These are phyloP conservation scores for Oryzias woworae DNA, from an alignment of 2,113 vertebrate genomes.

Conservation along the genomic window DNA sequence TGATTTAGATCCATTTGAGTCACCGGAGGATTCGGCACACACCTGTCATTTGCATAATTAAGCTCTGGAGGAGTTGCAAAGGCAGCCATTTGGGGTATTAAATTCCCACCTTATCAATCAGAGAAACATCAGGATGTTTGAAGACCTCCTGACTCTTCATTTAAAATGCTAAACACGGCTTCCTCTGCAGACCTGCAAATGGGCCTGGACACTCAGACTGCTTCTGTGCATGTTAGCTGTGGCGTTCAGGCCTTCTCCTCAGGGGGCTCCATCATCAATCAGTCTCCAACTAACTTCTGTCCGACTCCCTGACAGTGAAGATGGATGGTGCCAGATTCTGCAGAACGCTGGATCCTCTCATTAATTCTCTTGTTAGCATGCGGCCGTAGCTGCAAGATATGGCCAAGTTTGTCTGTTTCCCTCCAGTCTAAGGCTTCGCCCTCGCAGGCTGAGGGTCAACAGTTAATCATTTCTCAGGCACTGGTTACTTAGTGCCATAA, in stretches of 20 bases:
- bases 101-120: conserved; percentile 76
- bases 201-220: conserved; percentile 3
- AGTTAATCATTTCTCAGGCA: conserved; percentile 57
- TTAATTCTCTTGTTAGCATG: conserved; percentile 68
- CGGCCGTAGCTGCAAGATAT: conserved; percentile 41
- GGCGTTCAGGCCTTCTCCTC: conserved; percentile 39
- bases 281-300: conserved; percentile 77
- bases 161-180: conserved; percentile 72
- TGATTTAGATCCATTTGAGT: conserved; percentile 56
- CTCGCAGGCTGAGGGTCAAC: conserved; percentile 42
- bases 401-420: conserved; percentile 36
- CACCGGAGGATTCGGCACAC: conserved; percentile 54
- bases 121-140: conserved; percentile 43
- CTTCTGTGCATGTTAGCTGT: conserved; percentile 47
- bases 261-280: conserved; percentile 72
- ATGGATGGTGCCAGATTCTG: conserved; percentile 67
- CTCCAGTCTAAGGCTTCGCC: conserved; percentile 19
- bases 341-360: conserved; percentile 59
- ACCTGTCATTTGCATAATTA: conserved; percentile 74
- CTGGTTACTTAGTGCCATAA: conserved; percentile 56
- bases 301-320: conserved; percentile 71
- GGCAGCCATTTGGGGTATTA: conserved; percentile 61
- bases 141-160: conserved; percentile 59
- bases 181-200: conserved; percentile 27
- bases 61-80: conserved; percentile 62